Evolutionary conservation across 2,797 vertebrate species (phyloP), one percentile per base, ranked within the genome.

Genomic region (Hydrocynus forskahlii): DNA sequence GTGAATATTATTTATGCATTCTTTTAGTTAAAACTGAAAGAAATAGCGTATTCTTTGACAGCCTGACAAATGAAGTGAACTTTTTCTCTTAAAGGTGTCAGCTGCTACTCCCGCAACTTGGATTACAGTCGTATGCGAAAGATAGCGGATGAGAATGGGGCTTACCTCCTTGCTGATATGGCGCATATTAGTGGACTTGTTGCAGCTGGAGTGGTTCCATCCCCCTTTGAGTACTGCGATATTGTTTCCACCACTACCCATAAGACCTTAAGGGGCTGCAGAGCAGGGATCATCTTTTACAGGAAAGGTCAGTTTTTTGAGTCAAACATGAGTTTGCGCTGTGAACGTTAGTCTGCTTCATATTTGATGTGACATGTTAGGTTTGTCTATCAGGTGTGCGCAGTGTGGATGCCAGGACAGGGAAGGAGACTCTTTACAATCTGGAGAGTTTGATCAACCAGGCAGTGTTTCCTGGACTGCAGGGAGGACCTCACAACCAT

Each of bases 401-500:
- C 71, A 97, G 95, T 0, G 89, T 96, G 29, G 98, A 99, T 55
- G 93, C 95, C 60, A 99, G 97, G 88, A 95, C 94, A 0, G 97
- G 98, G 67, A 98, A 96, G 84, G 97, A 98, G 89, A 94, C 85
- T 0, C 81, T 93, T 68, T 99, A 97, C 88, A 97, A 98, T 87
- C 83, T 98, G 86, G 98, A 99, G 90, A 95, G 95, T 35, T 93
- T 94, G 70, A 98, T 99, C 89, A 99, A 99, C 83, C 96, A 99
- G 78, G 96, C 98, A 0, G 97, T 99, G 79, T 99, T 99, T 89
- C 98, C 98, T 0, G 98, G 98, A n/a, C 94, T 99, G 67, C 98
- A 99, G 88, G 98, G 98, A 12, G 98, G 98, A 4, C 98, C 98
- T 0, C 98, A 99, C 92, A 99, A 99, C 90, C 98, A 99, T 0